Percentiles rank a stretch among this genome's conserved stretches.
Conservation (phyloP, 2,113 vertebrate species). For the Plotosus lineatus region DNA sequence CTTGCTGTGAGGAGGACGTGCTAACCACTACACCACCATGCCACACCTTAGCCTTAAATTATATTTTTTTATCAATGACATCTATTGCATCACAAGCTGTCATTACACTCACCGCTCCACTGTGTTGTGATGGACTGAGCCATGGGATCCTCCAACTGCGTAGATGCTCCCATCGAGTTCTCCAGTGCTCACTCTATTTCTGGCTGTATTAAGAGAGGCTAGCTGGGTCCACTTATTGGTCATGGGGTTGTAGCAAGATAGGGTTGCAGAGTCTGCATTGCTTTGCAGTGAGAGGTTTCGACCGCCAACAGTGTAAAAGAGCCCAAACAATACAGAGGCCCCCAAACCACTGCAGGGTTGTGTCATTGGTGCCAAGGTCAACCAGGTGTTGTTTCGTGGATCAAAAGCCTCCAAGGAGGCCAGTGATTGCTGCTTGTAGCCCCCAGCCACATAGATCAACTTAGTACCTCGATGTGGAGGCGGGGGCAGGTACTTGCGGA, state of each 20-base stretch:
- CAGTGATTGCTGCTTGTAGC: slow-evolving; percentile 73
- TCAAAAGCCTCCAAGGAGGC: slow-evolving; percentile 74
- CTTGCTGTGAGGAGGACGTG: too few species aligned
- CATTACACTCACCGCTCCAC: slow-evolving; percentile 72
- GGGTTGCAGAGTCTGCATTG: slow-evolving; percentile 70
- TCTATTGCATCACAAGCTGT: background rate
- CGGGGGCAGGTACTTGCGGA: slow-evolving; percentile 72
- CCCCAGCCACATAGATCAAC: slow-evolving; percentile 78
- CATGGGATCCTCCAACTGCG: slow-evolving; percentile 77
- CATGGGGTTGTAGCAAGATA: slow-evolving; percentile 82
- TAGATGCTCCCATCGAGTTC: slow-evolving; percentile 78
- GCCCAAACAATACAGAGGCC: slow-evolving; percentile 75
- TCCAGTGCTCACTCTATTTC: slow-evolving; percentile 79
- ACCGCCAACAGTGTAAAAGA: slow-evolving; percentile 77
- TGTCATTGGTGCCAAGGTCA: slow-evolving; percentile 71
- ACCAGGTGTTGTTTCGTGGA: slow-evolving; percentile 68
- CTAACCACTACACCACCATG: too few species aligned
- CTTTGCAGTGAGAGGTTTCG: slow-evolving; percentile 73
- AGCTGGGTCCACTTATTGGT: slow-evolving; percentile 78
- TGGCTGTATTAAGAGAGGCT: slow-evolving; percentile 70
- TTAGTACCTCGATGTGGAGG: slow-evolving; percentile 72
- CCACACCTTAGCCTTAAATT: too few species aligned
- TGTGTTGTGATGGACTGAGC: slow-evolving; percentile 72
- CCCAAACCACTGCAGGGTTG: slow-evolving; percentile 75
- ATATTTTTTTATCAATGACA: too few species aligned